Percentiles rank a stretch among this genome's conserved stretches.
Evolutionary conservation across 2,888 invertebrate genomes (phyloP).

Genomic region (Tetragonisca angustula): DNA sequence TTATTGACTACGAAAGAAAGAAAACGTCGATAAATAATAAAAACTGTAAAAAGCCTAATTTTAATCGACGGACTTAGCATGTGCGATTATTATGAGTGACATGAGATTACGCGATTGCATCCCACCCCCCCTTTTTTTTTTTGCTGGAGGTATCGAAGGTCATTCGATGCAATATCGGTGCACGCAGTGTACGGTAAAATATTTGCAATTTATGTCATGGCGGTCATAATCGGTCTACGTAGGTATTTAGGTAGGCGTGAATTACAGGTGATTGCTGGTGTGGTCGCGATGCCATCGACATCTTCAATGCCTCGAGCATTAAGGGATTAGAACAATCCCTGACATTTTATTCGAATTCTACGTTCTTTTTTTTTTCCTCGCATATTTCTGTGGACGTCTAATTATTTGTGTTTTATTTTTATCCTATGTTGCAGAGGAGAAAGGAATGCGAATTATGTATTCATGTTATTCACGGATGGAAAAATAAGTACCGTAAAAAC

Average conservation of each 20-base stretch:
- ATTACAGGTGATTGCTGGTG: constrained; percentile 66
- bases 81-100: background rate
- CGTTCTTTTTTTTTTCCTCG: background rate
- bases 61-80: background rate
- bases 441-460: background rate
- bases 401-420: background rate
- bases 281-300: constrained; percentile 32
- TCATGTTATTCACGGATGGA: background rate
- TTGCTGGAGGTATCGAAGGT: constrained; percentile 33
- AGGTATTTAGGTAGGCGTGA: constrained; percentile 69
- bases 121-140: background rate
- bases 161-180: constrained; percentile 50
- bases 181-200: constrained; percentile 46
- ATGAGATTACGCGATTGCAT: background rate
- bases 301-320: constrained; percentile 18
- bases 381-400: background rate
- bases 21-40: background rate
- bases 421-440: background rate
- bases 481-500: constrained; percentile 17
- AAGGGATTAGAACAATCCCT: constrained; percentile 29
- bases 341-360: background rate
- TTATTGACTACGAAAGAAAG: background rate
- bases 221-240: constrained; percentile 55
- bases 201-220: constrained; percentile 65
- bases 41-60: constrained; percentile 17